These are phyloP conservation scores for Chelonus formosanus DNA, from an alignment of 2,888 invertebrate species.

Conservation along the genomic window DNA sequence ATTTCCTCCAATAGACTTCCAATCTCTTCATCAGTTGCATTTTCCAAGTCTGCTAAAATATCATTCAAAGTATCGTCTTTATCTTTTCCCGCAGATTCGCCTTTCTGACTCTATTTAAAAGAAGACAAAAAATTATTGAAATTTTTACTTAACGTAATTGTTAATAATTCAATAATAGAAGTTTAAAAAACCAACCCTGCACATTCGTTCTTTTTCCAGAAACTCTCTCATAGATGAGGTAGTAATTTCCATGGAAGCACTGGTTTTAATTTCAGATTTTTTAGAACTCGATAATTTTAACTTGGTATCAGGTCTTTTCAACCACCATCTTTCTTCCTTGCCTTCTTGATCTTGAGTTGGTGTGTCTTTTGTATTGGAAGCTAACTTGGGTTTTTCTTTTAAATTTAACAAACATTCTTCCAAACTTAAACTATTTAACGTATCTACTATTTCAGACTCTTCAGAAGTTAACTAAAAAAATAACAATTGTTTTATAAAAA, in stretches of 20 bases:
- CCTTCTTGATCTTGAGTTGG: constrained; percentile 26
- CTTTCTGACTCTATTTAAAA: constrained; percentile 39
- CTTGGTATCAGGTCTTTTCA: constrained; percentile 51
- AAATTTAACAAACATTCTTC: no score
- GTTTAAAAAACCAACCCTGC: constrained; percentile 50
- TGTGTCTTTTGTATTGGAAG: not conserved
- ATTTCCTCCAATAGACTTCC: constrained; percentile 62
- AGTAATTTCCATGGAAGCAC: constrained; percentile 32
- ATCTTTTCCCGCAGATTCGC: constrained; percentile 48
- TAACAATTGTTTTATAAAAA: no score
- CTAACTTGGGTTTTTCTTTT: no score
- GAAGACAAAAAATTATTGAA: constrained; percentile 14
- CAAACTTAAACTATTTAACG: no score
- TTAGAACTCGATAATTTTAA: constrained; percentile 42
- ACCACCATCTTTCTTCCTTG: constrained; percentile 42
- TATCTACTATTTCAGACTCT: no score
- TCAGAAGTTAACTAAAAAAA: not conserved
- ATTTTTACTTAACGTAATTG: not conserved
- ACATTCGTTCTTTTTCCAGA: constrained; percentile 57
- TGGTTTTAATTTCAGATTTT: constrained; percentile 41
- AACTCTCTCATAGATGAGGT: constrained; percentile 60
- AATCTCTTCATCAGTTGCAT: constrained; percentile 62
- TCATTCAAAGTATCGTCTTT: constrained; percentile 59
- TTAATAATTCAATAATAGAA: not conserved
- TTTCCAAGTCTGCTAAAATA: constrained; percentile 60